A percentile compares a stretch with the other conserved stretches of the same genome.
These are phyloP conservation scores for Lamellibrachia luymesi DNA, from an alignment of 1,140 invertebrate genomes.

Conservation along the genomic window DNA sequence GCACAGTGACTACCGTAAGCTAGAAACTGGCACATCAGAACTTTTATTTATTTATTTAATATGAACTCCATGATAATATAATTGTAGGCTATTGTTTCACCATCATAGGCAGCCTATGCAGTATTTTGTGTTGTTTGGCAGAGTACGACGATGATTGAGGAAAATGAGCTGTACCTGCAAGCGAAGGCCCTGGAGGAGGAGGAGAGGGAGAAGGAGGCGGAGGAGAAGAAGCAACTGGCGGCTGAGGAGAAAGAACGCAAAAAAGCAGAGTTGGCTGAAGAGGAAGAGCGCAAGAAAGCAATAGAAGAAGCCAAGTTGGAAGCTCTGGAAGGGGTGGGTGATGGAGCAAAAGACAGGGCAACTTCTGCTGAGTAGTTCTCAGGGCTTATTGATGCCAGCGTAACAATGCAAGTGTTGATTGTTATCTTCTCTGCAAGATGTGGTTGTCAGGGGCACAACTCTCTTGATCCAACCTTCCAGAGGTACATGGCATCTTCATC, in stretches of 20 bases:
- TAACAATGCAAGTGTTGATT: not conserved
- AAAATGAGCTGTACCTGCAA: constrained; percentile 29
- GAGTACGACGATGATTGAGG: constrained; percentile 43
- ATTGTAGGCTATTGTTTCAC: not conserved
- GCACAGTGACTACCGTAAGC: too few species aligned
- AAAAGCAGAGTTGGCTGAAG: not conserved
- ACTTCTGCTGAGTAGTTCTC: not conserved
- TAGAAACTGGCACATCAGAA: too few species aligned
- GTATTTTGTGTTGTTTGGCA: constrained; percentile 26
- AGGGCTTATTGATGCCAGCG: not conserved
- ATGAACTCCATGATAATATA: too few species aligned
- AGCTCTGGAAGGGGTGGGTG: not conserved
- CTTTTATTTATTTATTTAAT: too few species aligned
- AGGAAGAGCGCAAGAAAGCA: constrained; percentile 38
- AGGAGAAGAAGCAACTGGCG: constrained; percentile 27
- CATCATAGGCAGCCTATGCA: not conserved
- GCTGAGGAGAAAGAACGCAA: constrained; percentile 5
- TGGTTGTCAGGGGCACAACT: too few species aligned
- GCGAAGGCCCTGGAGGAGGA: constrained; percentile 22
- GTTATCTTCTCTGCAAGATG: too few species aligned
- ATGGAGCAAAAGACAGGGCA: not conserved
- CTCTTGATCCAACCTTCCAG: too few species aligned
- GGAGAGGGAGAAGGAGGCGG: constrained; percentile 22
- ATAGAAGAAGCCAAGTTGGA: constrained; percentile 32
- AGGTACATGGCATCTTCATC: too few species aligned